These are phyloP conservation scores for Listronotus bonariensis DNA, from an alignment of 1,140 invertebrate genomes.

Conservation along the genomic window DNA sequence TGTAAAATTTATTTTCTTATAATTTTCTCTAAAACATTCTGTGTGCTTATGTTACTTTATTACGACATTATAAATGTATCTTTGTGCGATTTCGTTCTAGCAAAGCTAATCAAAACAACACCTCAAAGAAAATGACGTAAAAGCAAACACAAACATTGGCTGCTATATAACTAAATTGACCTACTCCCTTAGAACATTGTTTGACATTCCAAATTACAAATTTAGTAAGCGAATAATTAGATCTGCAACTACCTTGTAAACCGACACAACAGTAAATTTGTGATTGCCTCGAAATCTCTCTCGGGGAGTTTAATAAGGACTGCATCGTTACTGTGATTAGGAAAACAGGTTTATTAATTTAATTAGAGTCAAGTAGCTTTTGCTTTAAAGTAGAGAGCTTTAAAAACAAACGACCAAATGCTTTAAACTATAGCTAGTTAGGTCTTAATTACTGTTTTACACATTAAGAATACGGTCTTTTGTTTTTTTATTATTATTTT, in stretches of 20 bases:
- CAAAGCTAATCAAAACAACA: too few species aligned
- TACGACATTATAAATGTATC: too few species aligned
- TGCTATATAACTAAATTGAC: conserved; percentile 24
- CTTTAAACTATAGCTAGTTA: too few species aligned
- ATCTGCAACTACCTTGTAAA: conserved; percentile 32
- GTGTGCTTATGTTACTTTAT: too few species aligned
- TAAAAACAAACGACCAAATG: too few species aligned
- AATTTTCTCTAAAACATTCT: too few species aligned
- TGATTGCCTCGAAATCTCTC: conserved; percentile 20
- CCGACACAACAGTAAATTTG: conserved; percentile 22
- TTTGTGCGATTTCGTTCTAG: too few species aligned
- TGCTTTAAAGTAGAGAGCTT: too few species aligned
- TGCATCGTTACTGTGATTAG: conserved; percentile 8
- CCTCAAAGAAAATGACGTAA: neutral
- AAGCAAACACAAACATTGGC: neutral
- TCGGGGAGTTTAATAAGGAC: conserved; percentile 9
- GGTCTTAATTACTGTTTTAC: too few species aligned
- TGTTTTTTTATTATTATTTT: too few species aligned
- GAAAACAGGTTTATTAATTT: conserved; percentile 9
- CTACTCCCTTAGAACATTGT: conserved; percentile 23
- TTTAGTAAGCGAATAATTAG: conserved; percentile 32
- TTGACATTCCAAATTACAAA: conserved; percentile 32
- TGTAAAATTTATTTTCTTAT: too few species aligned
- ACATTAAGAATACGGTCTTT: too few species aligned
- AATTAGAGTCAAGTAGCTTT: neutral